phyloP scores from a whole-genome alignment of 2,888 invertebrate species.

The Cremastinae sp. region DNA sequence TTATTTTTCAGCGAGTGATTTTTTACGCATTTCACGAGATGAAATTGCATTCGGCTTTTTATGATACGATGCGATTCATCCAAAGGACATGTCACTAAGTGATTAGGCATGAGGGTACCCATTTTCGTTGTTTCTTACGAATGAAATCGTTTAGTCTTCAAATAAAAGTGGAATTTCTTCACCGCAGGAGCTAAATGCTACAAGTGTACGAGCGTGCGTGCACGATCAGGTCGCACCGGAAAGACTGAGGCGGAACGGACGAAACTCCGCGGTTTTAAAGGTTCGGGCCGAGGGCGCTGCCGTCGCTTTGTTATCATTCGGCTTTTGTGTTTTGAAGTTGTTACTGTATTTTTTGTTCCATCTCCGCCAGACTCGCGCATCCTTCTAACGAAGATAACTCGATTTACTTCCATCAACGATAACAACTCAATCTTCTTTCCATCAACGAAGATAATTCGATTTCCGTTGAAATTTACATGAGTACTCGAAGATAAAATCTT shows the following conservation, averaged over 20 bases:
- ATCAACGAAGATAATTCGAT: no score
- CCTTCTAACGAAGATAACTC: no score
- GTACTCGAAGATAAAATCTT: no score
- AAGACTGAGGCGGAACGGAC: not conserved
- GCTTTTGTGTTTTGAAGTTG: no score
- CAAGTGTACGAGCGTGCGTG: no score
- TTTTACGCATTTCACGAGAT: slow-evolving; percentile 67
- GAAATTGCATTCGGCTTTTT: slow-evolving; percentile 65
- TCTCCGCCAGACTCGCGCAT: no score
- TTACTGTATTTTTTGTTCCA: no score
- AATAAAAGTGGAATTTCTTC: no score
- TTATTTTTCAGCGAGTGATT: slow-evolving; percentile 58
- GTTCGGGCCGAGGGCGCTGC: not conserved
- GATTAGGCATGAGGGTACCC: slow-evolving; percentile 49
- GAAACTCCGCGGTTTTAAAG: not conserved
- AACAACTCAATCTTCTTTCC: no score
- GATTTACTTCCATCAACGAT: no score
- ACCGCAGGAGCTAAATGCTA: no score
- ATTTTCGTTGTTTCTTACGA: not conserved
- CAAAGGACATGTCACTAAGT: slow-evolving; percentile 67
- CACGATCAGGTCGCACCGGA: not conserved
- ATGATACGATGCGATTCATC: slow-evolving; percentile 66
- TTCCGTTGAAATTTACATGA: no score
- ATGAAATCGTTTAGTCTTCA: not conserved
- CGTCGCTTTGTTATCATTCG: slow-evolving; percentile 6